A percentile compares a stretch with the other conserved stretches of the same genome.
These are phyloP conservation scores for Pangasianodon hypophthalmus DNA, from an alignment of 2,113 vertebrate species.

Conservation along the genomic window DNA sequence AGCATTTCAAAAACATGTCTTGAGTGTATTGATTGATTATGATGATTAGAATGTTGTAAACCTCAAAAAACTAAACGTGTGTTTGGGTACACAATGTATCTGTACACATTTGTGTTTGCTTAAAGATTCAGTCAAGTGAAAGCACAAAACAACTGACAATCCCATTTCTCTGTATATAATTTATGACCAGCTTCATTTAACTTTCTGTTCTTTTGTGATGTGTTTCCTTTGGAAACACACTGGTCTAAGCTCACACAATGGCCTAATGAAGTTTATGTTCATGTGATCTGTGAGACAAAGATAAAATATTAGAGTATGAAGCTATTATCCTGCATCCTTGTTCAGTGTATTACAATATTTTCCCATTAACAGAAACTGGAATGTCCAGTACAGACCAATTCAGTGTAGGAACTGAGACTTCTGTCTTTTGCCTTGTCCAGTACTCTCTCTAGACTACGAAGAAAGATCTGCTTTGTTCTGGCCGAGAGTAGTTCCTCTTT, in stretches of 20 bases:
- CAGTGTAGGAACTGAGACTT: not conserved
- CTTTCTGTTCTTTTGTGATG: constrained; percentile 4
- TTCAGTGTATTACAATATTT: constrained; percentile 26
- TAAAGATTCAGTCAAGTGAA: not conserved
- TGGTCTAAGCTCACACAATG: not conserved
- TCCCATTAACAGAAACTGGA: constrained; percentile 44
- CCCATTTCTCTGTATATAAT: not conserved
- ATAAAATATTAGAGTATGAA: constrained; percentile 18
- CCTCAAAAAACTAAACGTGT: not conserved
- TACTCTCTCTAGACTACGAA: not conserved
- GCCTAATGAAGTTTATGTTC: constrained; percentile 17
- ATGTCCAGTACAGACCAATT: constrained; percentile 32
- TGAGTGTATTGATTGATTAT: constrained; percentile 22
- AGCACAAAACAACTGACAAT: not conserved
- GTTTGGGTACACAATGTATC: not conserved
- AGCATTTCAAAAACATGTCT: constrained; percentile 30
- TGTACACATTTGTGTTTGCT: not conserved
- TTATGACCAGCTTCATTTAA: not conserved
- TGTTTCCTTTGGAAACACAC: not conserved
- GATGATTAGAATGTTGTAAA: constrained; percentile 20
- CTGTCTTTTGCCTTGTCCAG: not conserved
- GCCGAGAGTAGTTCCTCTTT: not conserved
- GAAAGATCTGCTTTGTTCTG: not conserved
- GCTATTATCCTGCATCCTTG: constrained; percentile 28
- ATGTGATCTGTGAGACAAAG: constrained; percentile 28